These are phyloP conservation scores for Phrynocephalus vlangalii DNA, from an alignment of 2,797 vertebrate genomes.

Conservation along the genomic window DNA sequence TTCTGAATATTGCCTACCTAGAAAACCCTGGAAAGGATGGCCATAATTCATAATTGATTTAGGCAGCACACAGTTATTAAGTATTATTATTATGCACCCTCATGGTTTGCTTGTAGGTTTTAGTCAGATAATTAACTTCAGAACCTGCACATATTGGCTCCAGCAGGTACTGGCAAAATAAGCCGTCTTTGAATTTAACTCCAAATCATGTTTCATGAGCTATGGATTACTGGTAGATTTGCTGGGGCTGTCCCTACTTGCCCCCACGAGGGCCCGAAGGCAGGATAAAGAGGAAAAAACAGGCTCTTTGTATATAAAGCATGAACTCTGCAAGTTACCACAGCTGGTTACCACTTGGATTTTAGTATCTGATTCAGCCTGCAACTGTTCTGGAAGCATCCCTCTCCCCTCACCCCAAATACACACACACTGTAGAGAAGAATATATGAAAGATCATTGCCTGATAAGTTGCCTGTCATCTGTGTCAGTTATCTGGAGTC, in stretches of 20 bases:
- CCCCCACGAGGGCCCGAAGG: background rate
- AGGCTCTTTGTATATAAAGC: background rate
- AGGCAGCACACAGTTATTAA: no score
- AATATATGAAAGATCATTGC: background rate
- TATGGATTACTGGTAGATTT: background rate
- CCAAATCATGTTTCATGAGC: background rate
- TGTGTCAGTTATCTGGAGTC: background rate
- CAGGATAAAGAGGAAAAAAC: background rate
- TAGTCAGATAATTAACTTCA: background rate
- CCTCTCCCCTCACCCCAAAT: no score
- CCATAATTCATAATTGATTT: no score
- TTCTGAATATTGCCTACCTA: no score
- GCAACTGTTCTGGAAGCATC: background rate
- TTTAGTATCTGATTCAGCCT: background rate
- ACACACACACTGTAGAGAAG: background rate
- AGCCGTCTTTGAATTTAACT: background rate
- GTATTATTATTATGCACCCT: no score
- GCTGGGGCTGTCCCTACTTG: background rate
- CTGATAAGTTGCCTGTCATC: background rate
- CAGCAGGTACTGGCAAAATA: background rate
- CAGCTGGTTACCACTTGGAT: constrained; percentile 10
- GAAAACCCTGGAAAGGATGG: no score
- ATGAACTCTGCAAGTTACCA: background rate
- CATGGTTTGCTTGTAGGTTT: background rate
- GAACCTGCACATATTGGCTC: background rate